Evolutionary conservation across 2,797 vertebrate species (phyloP).

Genomic region (Sebastiscus albofasciatus): DNA sequence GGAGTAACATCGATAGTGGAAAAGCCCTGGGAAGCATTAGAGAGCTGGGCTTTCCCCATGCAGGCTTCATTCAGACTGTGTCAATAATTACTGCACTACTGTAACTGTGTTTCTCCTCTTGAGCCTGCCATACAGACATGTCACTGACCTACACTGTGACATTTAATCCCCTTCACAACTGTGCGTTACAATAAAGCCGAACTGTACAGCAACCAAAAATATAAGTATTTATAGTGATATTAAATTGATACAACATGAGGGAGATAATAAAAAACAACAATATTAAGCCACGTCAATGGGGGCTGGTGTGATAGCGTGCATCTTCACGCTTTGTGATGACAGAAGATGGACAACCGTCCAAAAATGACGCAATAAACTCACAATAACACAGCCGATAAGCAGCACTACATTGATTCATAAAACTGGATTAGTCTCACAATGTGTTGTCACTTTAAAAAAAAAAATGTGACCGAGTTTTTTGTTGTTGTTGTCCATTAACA

Average conservation of each 20-base stretch:
- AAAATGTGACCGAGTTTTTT: too few relatives aligned
- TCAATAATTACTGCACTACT: slow-evolving; percentile 45
- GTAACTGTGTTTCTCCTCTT: slow-evolving; percentile 22
- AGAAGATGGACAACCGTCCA: background rate
- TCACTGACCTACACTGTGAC: slow-evolving; percentile 22
- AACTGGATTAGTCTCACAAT: too few relatives aligned
- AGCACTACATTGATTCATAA: too few relatives aligned
- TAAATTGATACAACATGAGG: background rate
- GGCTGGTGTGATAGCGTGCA: too few relatives aligned
- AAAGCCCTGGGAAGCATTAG: slow-evolving; percentile 37
- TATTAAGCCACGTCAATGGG: too few relatives aligned
- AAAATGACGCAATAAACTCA: background rate
- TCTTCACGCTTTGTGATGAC: background rate
- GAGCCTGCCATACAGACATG: slow-evolving; percentile 8
- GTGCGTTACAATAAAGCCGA: background rate
- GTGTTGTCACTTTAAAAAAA: too few relatives aligned
- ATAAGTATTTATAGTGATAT: background rate
- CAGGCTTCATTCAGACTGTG: slow-evolving; percentile 27
- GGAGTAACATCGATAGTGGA: background rate
- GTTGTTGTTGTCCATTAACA: background rate
- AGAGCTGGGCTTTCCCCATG: slow-evolving; percentile 44
- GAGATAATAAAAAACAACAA: too few relatives aligned
- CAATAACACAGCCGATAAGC: background rate
- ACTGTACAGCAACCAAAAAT: background rate
- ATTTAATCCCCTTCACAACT: slow-evolving; percentile 50